phyloP scores from a whole-genome alignment of 2,113 vertebrate genomes.

The Callorhinus ursinus region DNA sequence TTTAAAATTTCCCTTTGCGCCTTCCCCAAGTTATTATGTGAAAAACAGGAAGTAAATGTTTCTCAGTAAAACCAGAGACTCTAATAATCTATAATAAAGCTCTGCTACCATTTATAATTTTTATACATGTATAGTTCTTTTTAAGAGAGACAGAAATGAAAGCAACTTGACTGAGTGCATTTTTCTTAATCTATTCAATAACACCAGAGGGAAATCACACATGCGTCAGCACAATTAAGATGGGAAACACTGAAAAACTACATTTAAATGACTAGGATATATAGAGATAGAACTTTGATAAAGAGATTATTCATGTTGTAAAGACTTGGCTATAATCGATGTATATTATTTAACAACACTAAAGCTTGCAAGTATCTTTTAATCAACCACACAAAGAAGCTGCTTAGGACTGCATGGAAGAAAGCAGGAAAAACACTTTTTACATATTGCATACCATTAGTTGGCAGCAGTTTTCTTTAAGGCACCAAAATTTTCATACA shows the following conservation, averaged over 20 bases:
- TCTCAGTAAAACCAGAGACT: not conserved
- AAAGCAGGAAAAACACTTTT: not conserved
- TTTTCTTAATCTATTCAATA: constrained; percentile 55
- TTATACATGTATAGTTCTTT: not conserved
- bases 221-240: constrained; percentile 1
- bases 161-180: not conserved
- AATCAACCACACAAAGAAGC: not conserved
- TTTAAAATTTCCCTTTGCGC: constrained; percentile 29
- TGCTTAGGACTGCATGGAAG: not conserved
- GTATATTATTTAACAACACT: not conserved
- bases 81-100: constrained; percentile 35
- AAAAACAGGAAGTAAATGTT: constrained; percentile 48
- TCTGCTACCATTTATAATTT: not conserved
- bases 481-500: constrained; percentile 8
- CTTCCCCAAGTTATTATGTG: not conserved
- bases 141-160: constrained; percentile 36
- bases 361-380: constrained; percentile 8
- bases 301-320: not conserved
- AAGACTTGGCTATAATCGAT: not conserved
- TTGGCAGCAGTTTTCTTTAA: not conserved
- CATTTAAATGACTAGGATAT: constrained; percentile 41
- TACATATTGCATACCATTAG: not conserved
- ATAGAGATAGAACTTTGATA: not conserved
- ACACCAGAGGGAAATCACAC: not conserved
- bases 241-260: constrained; percentile 18